These are phyloP conservation scores for Genyomyrus donnyi DNA, from an alignment of 2,113 vertebrate species.

Conservation along the genomic window DNA sequence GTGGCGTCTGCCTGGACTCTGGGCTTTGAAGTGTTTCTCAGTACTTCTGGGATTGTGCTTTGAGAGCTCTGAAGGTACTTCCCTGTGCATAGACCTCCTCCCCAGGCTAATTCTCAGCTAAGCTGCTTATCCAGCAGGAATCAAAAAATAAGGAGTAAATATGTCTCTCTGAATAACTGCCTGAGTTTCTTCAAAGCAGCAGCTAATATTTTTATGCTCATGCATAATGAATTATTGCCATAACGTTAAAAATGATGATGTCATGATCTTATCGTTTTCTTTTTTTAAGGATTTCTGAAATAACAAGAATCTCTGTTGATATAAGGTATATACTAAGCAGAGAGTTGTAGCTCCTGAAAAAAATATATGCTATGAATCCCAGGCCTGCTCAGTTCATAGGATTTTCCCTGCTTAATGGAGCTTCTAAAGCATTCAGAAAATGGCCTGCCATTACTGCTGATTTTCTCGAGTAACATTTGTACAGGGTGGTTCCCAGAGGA, in stretches of 20 bases:
- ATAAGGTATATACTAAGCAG: neutral
- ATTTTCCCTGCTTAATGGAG: neutral
- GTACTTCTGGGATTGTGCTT: neutral
- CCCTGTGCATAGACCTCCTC: neutral
- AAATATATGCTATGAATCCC: neutral
- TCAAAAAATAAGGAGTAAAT: neutral
- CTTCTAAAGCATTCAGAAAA: neutral
- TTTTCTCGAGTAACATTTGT: neutral
- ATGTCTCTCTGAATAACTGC: neutral
- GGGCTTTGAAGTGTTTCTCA: neutral
- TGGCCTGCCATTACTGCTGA: neutral
- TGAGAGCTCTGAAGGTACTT: no score
- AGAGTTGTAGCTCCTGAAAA: neutral
- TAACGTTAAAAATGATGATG: neutral
- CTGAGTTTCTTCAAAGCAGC: neutral
- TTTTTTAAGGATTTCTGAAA: neutral
- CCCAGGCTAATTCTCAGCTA: constrained; percentile 5
- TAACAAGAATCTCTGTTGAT: neutral
- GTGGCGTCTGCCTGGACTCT: neutral
- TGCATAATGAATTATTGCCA: neutral
- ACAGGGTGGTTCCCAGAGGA: neutral
- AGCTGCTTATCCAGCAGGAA: neutral
- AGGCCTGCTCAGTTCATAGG: neutral
- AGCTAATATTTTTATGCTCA: neutral
- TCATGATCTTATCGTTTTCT: neutral